These are phyloP conservation scores for Nothoprocta perdicaria DNA, from an alignment of 2,113 vertebrate genomes.

Conservation along the genomic window DNA sequence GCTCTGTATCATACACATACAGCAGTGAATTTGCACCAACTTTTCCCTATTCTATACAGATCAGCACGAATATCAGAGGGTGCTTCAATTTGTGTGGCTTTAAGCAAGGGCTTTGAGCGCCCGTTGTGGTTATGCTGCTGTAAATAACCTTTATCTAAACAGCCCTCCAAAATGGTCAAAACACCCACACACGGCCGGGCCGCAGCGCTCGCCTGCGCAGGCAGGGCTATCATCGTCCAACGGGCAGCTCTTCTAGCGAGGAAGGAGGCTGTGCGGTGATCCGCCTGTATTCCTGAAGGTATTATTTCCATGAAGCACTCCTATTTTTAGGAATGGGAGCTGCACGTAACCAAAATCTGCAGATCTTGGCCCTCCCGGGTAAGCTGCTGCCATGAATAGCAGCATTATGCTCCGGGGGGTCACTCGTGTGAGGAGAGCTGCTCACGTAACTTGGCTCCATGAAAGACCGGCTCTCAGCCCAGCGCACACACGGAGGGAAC, in stretches of 20 bases:
- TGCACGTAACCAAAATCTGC: not conserved
- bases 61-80: not conserved
- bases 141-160: not conserved
- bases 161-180: not conserved
- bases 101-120: not conserved
- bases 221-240: not conserved
- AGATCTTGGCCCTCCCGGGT: not conserved
- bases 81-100: not conserved
- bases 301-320: not conserved
- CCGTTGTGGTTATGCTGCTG: not conserved
- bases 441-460: not conserved
- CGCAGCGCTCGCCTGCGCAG: not conserved
- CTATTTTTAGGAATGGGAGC: not conserved
- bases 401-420: not conserved
- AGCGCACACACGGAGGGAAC: not conserved
- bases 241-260: not conserved
- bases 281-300: not conserved
- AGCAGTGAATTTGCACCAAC: rapidly evolving
- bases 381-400: slow-evolving; percentile 16
- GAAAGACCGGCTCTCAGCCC: not conserved
- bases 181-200: not conserved
- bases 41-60: not conserved
- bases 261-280: not conserved
- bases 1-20: not conserved
- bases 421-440: not conserved